Conservation (phyloP, 2,797 vertebrate genomes). For the Austrolebias charrua region DNA sequence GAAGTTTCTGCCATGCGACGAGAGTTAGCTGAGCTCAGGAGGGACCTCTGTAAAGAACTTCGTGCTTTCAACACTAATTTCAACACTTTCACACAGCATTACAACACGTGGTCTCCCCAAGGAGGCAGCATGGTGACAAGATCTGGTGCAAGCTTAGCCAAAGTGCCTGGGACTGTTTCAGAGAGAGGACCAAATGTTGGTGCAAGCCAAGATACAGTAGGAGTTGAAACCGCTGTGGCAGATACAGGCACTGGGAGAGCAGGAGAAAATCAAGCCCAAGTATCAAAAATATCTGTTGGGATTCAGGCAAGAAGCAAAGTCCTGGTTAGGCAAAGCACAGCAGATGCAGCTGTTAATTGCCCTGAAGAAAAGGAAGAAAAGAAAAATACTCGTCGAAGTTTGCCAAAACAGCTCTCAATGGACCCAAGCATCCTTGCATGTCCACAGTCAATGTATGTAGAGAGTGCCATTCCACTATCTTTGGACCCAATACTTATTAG, state of each 20-base stretch:
- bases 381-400: conserved; percentile 54
- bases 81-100: conserved; percentile 81
- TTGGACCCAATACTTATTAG: conserved; percentile 73
- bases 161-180: conserved; percentile 26
- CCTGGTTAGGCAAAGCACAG: conserved; percentile 80
- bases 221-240: conserved; percentile 30
- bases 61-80: conserved; percentile 84
- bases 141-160: conserved; percentile 37
- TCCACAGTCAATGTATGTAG: conserved; percentile 76
- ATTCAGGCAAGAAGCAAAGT: conserved; percentile 81
- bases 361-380: conserved; percentile 75
- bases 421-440: conserved; percentile 75
- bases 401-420: conserved; percentile 77
- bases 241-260: conserved; percentile 50
- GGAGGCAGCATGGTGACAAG: conserved; percentile 56
- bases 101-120: conserved; percentile 84
- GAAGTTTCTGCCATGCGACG: conserved; percentile 83
- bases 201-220: conserved; percentile 13
- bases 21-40: conserved; percentile 80
- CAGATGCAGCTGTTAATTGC: conserved; percentile 81
- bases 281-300: conserved; percentile 80
- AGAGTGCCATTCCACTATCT: conserved; percentile 76
- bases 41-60: conserved; percentile 81
- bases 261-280: conserved; percentile 65
- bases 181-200: conserved; percentile 22